Evolutionary conservation across 2,113 vertebrate species (phyloP), one percentile per base, ranked within the genome.

Genomic region (Cnemophilus loriae): DNA sequence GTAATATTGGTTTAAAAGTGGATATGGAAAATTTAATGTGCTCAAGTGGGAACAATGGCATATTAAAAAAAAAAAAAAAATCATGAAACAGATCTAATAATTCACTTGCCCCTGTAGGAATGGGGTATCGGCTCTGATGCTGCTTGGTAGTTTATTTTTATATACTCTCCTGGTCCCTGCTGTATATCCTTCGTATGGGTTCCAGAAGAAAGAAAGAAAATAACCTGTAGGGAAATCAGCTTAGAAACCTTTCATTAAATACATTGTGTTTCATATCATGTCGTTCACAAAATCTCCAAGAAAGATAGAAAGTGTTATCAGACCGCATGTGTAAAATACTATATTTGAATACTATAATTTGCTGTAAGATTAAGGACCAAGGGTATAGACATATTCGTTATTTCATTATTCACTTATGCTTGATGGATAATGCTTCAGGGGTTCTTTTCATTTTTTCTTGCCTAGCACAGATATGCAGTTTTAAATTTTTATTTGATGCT

Each of bases 71-170:
- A 85, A 97, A 96, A 95, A 96, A 95, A 96, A 97, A 77, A 56
- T 97, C 97, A 97, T 97, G 98, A 98, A 97, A 98, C 97, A 98
- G 98, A 98, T 98, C 98, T 98, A 98, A 98, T 98, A 98, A 98
- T 98, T 98, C 97, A 97, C 97, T 97, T 98, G 97, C 96, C 97
- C 98, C 98, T 97, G 96, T 98, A 98, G 98, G 98, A 98, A 97
- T 96, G 97, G 97, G 97, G 92, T 97, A 97, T 98, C 94, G 91
- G 96, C 96, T 97, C 95, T 96, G 97, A 97, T 98, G 97, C 97
- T 95, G 97, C 96, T 96, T 97, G 96, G 93, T 96, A 98, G 98
- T 98, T 98, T 98, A 98, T 98, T 98, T 98, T 98, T 98, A 98
- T 98, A 98, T 98, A 98, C 78, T 27, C 97, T 97, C 94, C 86